A percentile compares a stretch with the other conserved stretches of the same genome.
phyloP scores from a whole-genome alignment of 2,888 invertebrate genomes.

The Dryocosmus kuriphilus region DNA sequence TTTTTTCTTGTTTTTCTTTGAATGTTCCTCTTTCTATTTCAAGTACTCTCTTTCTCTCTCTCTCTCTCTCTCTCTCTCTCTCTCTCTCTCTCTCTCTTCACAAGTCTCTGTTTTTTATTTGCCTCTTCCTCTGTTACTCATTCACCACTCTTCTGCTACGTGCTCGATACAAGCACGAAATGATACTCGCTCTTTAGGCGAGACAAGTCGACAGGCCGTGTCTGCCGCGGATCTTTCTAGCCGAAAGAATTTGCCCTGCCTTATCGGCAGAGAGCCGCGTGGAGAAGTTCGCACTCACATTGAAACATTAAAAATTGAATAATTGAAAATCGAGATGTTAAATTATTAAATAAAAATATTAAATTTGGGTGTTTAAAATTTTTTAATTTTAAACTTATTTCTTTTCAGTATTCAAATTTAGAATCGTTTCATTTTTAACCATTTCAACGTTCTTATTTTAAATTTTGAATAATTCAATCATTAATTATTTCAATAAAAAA shows the following conservation, averaged over 20 bases:
- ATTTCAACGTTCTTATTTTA: no score
- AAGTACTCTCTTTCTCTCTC: no score
- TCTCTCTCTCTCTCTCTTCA: slow-evolving; percentile 35
- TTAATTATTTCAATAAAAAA: no score
- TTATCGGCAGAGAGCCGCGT: slow-evolving; percentile 27
- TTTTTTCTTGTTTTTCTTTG: slow-evolving; percentile 5
- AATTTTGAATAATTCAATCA: no score
- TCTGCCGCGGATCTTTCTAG: slow-evolving; percentile 3
- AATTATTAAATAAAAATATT: not conserved
- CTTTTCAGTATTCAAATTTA: no score
- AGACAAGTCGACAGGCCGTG: not conserved
- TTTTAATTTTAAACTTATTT: no score
- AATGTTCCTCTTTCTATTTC: slow-evolving; percentile 35
- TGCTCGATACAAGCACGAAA: slow-evolving; percentile 36
- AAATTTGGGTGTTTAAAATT: no score
- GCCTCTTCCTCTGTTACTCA: slow-evolving; percentile 27
- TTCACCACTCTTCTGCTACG: slow-evolving; percentile 39
- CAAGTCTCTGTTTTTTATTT: slow-evolving; percentile 35
- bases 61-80: no score
- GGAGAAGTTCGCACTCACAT: slow-evolving; percentile 14
- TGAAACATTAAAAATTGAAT: not conserved
- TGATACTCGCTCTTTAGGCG: not conserved
- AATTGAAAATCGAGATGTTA: not conserved
- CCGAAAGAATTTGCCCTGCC: not conserved
- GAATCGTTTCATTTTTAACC: no score